These are phyloP conservation scores for Exephanes ischioxanthus DNA, from an alignment of 2,888 invertebrate species.

Conservation along the genomic window DNA sequence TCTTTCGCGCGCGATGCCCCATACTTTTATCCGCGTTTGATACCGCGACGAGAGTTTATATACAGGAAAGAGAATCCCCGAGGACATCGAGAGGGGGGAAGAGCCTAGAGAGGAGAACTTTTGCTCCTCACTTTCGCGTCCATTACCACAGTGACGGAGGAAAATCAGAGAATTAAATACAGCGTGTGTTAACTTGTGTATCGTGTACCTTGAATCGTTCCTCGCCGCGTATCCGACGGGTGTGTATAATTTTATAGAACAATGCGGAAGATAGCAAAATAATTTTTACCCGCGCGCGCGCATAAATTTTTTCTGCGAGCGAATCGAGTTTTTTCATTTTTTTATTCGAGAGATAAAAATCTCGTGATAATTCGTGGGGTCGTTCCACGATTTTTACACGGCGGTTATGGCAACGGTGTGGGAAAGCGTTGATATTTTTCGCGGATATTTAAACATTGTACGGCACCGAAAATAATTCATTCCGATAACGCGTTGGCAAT, in stretches of 20 bases:
- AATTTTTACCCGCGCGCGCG: neutral
- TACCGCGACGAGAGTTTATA: conserved; percentile 43
- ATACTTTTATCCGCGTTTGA: conserved; percentile 46
- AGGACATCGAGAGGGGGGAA: conserved; percentile 42
- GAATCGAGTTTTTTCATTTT: too few species aligned
- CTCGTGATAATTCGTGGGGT: too few species aligned
- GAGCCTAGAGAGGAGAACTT: conserved; percentile 33
- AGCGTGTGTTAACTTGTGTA: conserved; percentile 50
- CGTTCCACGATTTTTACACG: neutral
- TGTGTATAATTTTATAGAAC: neutral
- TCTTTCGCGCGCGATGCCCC: conserved; percentile 67
- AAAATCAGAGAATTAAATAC: conserved; percentile 61
- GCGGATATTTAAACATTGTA: neutral
- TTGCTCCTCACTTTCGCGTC: conserved; percentile 58
- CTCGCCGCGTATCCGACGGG: neutral
- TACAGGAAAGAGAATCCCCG: conserved; percentile 48
- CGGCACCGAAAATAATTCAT: neutral
- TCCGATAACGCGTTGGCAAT: neutral
- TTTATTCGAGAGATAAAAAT: too few species aligned
- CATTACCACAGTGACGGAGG: conserved; percentile 57
- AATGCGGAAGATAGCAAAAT: neutral
- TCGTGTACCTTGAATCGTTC: conserved; percentile 48
- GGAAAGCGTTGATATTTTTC: neutral
- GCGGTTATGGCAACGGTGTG: neutral
- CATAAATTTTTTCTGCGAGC: neutral